These are phyloP conservation scores for Trichopoda pennipes DNA, from an alignment of 2,888 invertebrate species.

Conservation along the genomic window DNA sequence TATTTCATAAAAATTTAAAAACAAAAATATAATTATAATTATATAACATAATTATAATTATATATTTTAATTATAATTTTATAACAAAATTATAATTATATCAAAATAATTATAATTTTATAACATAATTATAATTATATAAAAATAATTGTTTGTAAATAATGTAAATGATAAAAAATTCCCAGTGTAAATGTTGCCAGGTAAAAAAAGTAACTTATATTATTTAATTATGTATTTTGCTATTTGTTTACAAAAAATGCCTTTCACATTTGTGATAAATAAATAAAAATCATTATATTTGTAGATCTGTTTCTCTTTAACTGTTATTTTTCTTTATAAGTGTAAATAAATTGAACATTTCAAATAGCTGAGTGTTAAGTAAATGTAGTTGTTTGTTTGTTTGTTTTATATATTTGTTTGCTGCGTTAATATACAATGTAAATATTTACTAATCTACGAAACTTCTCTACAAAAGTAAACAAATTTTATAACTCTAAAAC, in stretches of 20 bases:
- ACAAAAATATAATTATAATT: too few species aligned
- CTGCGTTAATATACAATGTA: slow-evolving; percentile 25
- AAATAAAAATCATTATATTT: slow-evolving; percentile 13
- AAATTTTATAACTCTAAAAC: slow-evolving; percentile 28
- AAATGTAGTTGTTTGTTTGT: slow-evolving; percentile 20
- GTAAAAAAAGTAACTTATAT: slow-evolving; percentile 2
- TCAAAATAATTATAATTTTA: too few species aligned
- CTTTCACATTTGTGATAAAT: slow-evolving; percentile 47
- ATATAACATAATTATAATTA: not conserved
- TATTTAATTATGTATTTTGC: not conserved
- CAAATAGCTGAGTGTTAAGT: slow-evolving; percentile 51
- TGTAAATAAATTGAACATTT: slow-evolving; percentile 51
- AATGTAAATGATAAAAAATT: not conserved
- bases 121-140: too few species aligned
- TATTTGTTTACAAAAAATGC: slow-evolving; percentile 35
- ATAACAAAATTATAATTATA: too few species aligned
- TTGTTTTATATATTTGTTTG: slow-evolving; percentile 51
- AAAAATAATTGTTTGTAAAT: not conserved
- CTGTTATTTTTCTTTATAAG: slow-evolving; percentile 33
- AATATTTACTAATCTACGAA: slow-evolving; percentile 25
- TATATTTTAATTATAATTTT: too few species aligned
- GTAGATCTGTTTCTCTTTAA: slow-evolving; percentile 34
- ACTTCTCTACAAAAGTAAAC: slow-evolving; percentile 42
- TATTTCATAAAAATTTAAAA: too few species aligned
- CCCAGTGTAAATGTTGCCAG: slow-evolving; percentile 48